Evolutionary conservation across 2,113 vertebrate species (phyloP).

Genomic region (Limanda limanda): DNA sequence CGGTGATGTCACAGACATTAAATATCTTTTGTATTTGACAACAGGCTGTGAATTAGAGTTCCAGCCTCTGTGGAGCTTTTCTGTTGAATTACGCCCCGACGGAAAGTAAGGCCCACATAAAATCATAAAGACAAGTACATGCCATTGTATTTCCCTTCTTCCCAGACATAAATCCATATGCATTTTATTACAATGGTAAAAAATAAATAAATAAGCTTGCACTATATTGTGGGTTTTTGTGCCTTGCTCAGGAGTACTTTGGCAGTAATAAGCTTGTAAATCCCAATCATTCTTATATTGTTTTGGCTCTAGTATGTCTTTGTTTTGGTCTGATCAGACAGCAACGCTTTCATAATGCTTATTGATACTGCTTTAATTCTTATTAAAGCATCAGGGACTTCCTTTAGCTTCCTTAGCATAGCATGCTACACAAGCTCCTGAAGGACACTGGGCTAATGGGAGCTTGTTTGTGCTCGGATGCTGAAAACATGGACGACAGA

Average conservation of each 20-base stretch:
- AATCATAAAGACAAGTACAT: neutral
- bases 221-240: neutral
- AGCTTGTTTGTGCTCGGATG: conserved; percentile 7
- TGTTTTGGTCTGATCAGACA: too few relatives aligned
- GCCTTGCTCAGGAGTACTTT: neutral
- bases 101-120: neutral
- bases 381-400: too few relatives aligned
- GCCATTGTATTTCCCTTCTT: neutral
- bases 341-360: too few relatives aligned
- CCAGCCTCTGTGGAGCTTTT: neutral
- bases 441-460: neutral
- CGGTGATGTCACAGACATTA: neutral
- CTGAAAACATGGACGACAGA: conserved; percentile 4
- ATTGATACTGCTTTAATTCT: too few relatives aligned
- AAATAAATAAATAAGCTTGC: neutral
- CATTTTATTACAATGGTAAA: neutral
- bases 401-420: neutral
- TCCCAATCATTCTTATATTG: neutral
- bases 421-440: neutral
- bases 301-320: too few relatives aligned
- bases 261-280: neutral
- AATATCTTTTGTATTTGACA: neutral
- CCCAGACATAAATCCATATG: neutral
- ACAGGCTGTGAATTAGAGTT: neutral
- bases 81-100: neutral